Percentiles rank a stretch among this genome's conserved stretches.
phyloP scores from a whole-genome alignment of 1,140 invertebrate species.

The Maconellicoccus hirsutus region DNA sequence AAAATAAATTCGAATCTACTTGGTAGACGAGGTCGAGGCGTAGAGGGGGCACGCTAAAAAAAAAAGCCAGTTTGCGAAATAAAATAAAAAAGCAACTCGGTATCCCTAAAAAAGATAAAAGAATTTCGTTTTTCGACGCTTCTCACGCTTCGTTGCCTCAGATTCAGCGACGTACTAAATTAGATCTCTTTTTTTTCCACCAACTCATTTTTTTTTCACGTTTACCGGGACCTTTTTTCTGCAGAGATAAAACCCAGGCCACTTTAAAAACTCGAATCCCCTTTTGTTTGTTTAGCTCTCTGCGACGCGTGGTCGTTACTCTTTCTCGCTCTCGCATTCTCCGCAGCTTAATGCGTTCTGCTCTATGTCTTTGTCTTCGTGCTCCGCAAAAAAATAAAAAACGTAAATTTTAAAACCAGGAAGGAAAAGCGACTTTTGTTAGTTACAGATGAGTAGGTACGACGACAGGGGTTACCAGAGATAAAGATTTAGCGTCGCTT shows the following conservation, averaged over 20 bases:
- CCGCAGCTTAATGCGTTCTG: not conserved
- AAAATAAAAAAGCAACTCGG: not conserved
- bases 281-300: slow-evolving; percentile 16
- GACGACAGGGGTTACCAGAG: slow-evolving; percentile 18
- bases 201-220: slow-evolving; percentile 11
- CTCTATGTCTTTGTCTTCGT: not conserved
- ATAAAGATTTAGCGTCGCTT: slow-evolving; percentile 11
- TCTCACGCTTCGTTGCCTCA: slow-evolving; percentile 21
- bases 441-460: slow-evolving; percentile 18
- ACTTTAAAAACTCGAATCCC: slow-evolving; percentile 19
- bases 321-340: not conserved
- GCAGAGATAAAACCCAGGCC: slow-evolving; percentile 17
- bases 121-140: slow-evolving; percentile 20
- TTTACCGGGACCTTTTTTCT: slow-evolving; percentile 15
- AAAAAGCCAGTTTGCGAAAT: not conserved
- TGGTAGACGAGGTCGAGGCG: not conserved
- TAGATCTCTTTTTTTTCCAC: slow-evolving; percentile 11
- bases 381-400: too few species aligned
- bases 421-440: slow-evolving; percentile 21
- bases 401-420: slow-evolving; percentile 22
- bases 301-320: not conserved
- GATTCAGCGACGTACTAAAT: slow-evolving; percentile 22
- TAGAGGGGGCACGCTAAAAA: not conserved
- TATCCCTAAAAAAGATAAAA: slow-evolving; percentile 21
- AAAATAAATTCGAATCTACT: slow-evolving; percentile 19